Evolutionary conservation across 2,888 invertebrate species (phyloP).

Genomic region (Carpatolechia fugitivella): DNA sequence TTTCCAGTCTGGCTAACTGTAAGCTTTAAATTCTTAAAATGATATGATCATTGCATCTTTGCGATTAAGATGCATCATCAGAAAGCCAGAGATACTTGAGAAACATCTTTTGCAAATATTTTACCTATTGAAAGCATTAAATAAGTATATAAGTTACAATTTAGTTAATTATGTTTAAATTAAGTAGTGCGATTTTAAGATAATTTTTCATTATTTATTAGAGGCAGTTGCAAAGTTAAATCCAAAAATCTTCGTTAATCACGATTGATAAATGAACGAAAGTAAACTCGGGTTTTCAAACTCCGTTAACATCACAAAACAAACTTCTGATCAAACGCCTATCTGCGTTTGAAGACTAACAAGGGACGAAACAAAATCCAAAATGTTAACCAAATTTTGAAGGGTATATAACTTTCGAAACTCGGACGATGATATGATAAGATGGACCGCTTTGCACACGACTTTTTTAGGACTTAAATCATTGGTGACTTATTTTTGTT

Average conservation of each 20-base stretch:
- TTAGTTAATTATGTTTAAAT: too few species aligned
- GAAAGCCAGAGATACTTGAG: too few species aligned
- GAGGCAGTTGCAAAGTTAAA: background rate
- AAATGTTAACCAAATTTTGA: background rate
- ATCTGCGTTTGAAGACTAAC: conserved; percentile 2
- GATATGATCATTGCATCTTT: too few species aligned
- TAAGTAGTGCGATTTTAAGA: too few species aligned
- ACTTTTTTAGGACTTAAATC: too few species aligned
- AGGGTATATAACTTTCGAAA: background rate
- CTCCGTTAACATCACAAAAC: background rate
- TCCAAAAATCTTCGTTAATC: background rate
- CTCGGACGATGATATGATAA: too few species aligned
- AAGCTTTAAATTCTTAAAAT: background rate
- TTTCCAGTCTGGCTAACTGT: background rate
- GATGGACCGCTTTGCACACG: too few species aligned
- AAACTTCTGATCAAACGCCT: background rate
- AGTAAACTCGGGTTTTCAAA: background rate
- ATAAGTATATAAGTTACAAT: too few species aligned
- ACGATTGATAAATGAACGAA: background rate
- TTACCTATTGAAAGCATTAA: too few species aligned
- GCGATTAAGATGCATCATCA: too few species aligned
- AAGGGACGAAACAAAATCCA: background rate
- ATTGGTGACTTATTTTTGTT: too few species aligned
- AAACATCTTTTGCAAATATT: too few species aligned
- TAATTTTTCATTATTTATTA: background rate